A percentile compares a stretch with the other conserved stretches of the same genome.
Conservation (phyloP, 2,797 vertebrate genomes). For the Thalassophryne amazonica region DNA sequence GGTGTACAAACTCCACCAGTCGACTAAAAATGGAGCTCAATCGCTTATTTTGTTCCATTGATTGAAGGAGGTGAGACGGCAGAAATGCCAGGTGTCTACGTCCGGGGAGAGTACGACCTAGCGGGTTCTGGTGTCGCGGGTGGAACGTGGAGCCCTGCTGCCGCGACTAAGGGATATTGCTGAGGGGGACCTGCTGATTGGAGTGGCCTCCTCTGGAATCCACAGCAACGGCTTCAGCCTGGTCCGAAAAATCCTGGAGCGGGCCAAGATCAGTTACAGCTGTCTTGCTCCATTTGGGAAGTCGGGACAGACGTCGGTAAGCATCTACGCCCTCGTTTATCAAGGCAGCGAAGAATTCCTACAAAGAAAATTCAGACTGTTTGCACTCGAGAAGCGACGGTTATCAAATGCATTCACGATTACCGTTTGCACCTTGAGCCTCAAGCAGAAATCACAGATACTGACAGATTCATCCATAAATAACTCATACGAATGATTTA, state of each 20-base stretch:
- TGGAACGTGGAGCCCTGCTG: slow-evolving; percentile 84
- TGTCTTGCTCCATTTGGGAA: slow-evolving; percentile 76
- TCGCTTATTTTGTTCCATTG: background rate
- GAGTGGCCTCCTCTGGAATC: slow-evolving; percentile 90
- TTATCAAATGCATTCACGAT: too few species aligned
- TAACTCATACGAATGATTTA: too few species aligned
- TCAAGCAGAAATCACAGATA: too few species aligned
- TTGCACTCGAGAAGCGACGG: too few species aligned
- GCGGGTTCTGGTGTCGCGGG: slow-evolving; percentile 93
- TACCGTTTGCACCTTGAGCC: too few species aligned
- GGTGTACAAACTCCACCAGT: too few species aligned
- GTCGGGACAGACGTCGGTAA: slow-evolving; percentile 84
- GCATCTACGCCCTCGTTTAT: too few species aligned
- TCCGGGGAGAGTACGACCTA: slow-evolving; percentile 88
- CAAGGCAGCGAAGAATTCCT: too few species aligned
- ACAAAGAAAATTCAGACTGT: too few species aligned
- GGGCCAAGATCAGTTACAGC: slow-evolving; percentile 73
- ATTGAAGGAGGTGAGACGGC: slow-evolving; percentile 92
- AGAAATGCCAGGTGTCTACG: slow-evolving; percentile 94
- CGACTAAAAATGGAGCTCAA: too few species aligned
- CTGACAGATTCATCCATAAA: too few species aligned
- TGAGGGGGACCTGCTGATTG: slow-evolving; percentile 85
- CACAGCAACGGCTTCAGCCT: slow-evolving; percentile 98
- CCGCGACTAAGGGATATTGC: slow-evolving; percentile 82
- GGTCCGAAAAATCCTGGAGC: slow-evolving; percentile 87